Evolutionary conservation across 2,113 vertebrate species (phyloP).

Genomic region (Pedionomus torquatus): DNA sequence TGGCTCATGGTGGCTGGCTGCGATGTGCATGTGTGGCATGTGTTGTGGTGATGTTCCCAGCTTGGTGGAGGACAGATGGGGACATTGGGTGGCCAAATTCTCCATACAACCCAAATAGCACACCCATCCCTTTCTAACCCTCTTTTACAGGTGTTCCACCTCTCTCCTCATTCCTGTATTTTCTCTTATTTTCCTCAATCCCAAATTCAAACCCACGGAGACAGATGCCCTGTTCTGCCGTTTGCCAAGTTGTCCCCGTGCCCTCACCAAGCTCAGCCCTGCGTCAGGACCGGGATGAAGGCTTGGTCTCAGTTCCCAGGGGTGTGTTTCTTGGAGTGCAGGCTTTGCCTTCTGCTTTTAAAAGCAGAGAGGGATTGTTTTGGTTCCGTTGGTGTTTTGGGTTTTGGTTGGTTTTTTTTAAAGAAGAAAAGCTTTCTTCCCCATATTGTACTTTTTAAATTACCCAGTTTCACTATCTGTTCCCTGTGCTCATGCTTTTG

Average conservation of each 20-base stretch:
- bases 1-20: neutral
- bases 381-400: neutral
- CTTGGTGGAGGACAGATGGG: accelerated
- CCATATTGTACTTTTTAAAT: neutral
- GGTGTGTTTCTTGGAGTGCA: neutral
- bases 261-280: accelerated
- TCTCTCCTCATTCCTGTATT: accelerated
- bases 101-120: neutral
- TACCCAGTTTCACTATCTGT: neutral
- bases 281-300: neutral
- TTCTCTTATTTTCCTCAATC: neutral
- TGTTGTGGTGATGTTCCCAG: neutral
- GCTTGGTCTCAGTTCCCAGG: accelerated
- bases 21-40: accelerated
- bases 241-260: neutral
- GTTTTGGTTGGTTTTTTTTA: neutral
- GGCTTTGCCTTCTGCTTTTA: neutral
- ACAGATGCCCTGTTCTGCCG: accelerated
- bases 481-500: neutral
- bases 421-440: neutral
- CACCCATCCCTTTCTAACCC: neutral
- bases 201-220: neutral
- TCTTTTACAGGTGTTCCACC: neutral
- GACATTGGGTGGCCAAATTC: accelerated
- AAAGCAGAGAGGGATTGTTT: neutral